Evolutionary conservation across 1,140 invertebrate genomes (phyloP).

Genomic region (Pollicipes pollicipes): DNA sequence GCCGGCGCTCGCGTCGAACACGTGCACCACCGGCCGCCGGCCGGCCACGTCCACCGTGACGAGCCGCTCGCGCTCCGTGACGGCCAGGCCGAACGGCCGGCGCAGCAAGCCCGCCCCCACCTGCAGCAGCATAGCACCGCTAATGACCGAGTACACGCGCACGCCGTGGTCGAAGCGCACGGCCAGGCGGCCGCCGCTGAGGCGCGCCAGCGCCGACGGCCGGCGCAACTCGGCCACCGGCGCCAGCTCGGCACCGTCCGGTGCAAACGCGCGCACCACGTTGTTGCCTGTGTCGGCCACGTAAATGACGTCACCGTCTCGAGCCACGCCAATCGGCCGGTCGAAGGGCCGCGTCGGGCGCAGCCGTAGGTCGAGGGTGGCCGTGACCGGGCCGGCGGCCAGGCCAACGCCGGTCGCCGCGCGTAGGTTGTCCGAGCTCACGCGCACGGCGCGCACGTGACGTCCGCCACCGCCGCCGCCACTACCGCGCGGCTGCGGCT

Average conservation of each 20-base stretch:
- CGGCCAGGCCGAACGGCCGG: background rate
- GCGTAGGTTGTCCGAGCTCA: background rate
- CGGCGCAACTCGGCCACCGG: background rate
- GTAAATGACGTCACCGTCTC: background rate
- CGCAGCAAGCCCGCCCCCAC: background rate
- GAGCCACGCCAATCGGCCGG: background rate
- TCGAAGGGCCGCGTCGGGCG: background rate
- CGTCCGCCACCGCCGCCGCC: background rate
- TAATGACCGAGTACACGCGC: background rate
- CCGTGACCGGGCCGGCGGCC: background rate
- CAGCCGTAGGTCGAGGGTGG: background rate
- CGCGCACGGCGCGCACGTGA: background rate
- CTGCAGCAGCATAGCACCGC: background rate
- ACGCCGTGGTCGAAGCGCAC: background rate
- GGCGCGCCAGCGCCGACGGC: background rate
- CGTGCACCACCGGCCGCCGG: background rate
- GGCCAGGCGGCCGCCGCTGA: background rate
- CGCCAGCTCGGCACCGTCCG: background rate
- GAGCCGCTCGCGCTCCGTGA: background rate
- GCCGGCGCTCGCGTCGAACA: background rate
- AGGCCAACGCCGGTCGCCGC: background rate
- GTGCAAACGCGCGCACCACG: background rate
- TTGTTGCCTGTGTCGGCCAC: background rate
- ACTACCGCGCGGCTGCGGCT: background rate
- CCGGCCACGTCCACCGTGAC: background rate